These are phyloP conservation scores for Colletes latitarsis DNA, from an alignment of 1,140 invertebrate species.

Conservation along the genomic window DNA sequence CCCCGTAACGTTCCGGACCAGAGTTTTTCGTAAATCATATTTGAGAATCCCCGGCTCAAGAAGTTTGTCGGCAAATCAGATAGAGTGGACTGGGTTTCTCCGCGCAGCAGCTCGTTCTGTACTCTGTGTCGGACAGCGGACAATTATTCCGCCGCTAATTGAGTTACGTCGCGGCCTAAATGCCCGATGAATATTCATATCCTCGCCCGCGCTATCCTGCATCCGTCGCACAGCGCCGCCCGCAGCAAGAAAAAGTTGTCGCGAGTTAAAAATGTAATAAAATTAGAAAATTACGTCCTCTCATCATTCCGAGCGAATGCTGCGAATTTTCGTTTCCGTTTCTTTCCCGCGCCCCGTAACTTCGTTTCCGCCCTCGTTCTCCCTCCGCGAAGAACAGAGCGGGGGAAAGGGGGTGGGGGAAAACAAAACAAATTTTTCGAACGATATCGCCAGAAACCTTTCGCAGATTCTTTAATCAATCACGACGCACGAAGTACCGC, in stretches of 20 bases:
- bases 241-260: slow-evolving; percentile 66
- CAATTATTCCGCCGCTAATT: slow-evolving; percentile 73
- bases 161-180: slow-evolving; percentile 71
- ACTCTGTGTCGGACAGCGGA: slow-evolving; percentile 61
- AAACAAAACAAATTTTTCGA: not conserved
- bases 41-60: slow-evolving; percentile 42
- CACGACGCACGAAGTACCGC: not conserved
- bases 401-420: no score
- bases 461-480: not conserved
- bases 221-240: slow-evolving; percentile 30
- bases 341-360: slow-evolving; percentile 7
- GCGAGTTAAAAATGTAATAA: slow-evolving; percentile 66
- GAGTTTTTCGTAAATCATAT: slow-evolving; percentile 55
- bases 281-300: slow-evolving; percentile 68
- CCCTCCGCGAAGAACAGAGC: no score
- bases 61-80: slow-evolving; percentile 66
- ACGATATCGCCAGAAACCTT: not conserved
- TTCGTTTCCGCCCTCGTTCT: not conserved
- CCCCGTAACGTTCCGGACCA: not conserved
- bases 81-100: slow-evolving; percentile 46
- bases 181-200: slow-evolving; percentile 75
- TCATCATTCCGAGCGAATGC: slow-evolving; percentile 53
- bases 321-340: slow-evolving; percentile 55
- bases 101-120: slow-evolving; percentile 54
- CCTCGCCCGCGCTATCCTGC: slow-evolving; percentile 39